phyloP scores from a whole-genome alignment of 2,113 vertebrate genomes.

The Arenaria interpres region DNA sequence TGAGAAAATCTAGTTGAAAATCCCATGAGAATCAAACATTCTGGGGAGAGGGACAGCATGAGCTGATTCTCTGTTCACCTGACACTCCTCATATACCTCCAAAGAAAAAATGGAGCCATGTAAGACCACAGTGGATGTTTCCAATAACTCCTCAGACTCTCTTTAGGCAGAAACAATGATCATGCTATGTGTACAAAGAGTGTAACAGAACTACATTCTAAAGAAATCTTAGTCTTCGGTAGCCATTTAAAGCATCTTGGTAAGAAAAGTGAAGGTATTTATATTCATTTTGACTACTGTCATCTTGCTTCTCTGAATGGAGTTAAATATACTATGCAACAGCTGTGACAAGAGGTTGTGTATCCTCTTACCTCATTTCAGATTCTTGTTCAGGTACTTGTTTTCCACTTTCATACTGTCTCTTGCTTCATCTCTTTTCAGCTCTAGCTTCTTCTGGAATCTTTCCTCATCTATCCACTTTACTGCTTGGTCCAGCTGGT shows the following conservation, averaged over 20 bases:
- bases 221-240: background rate
- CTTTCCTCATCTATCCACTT: background rate
- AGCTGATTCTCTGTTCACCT: background rate
- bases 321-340: background rate
- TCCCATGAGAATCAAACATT: background rate
- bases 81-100: background rate
- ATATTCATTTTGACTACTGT: background rate
- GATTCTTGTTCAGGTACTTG: background rate
- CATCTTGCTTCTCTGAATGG: background rate
- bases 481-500: background rate
- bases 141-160: constrained; percentile 7
- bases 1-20: background rate
- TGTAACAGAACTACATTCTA: background rate
- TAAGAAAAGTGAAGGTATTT: background rate
- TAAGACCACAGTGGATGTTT: background rate
- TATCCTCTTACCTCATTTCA: background rate
- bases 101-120: background rate
- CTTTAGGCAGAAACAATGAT: background rate
- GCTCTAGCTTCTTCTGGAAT: background rate
- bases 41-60: fast-evolving
- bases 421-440: background rate
- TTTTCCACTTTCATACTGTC: background rate
- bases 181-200: background rate
- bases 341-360: background rate
- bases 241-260: background rate